Conservation (phyloP, 2,113 vertebrate genomes). For the Verasper variegatus region DNA sequence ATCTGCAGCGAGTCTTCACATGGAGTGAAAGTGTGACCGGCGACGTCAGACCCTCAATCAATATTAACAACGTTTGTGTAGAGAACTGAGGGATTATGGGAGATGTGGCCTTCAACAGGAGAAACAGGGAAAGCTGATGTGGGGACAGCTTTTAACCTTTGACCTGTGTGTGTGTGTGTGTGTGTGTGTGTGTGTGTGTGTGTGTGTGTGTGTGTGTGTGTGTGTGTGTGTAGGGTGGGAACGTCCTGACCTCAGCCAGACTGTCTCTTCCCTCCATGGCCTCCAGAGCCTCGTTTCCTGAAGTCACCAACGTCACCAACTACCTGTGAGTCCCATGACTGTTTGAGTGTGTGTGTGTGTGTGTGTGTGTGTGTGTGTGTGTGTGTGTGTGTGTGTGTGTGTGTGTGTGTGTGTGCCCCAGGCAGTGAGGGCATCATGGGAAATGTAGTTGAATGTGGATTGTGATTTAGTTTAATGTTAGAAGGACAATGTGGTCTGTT, state of each 20-base stretch:
- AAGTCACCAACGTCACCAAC: constrained; percentile 93
- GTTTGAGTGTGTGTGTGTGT: background rate
- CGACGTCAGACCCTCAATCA: too few species aligned
- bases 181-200: constrained; percentile 20
- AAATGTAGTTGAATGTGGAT: too few species aligned
- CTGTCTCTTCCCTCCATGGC: constrained; percentile 94
- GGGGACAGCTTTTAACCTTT: background rate
- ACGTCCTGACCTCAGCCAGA: constrained; percentile 88
- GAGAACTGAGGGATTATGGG: background rate
- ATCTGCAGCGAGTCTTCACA: background rate
- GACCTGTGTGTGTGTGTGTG: constrained; percentile 29
- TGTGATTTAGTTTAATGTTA: too few species aligned
- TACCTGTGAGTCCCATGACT: constrained; percentile 87
- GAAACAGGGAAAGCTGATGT: background rate
- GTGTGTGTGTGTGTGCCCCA: background rate
- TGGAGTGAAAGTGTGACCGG: too few species aligned
- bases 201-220: constrained; percentile 25
- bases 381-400: background rate
- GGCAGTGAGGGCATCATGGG: too few species aligned
- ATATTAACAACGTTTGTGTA: too few species aligned
- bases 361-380: background rate
- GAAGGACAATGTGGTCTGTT: too few species aligned
- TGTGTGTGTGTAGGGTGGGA: constrained; percentile 86
- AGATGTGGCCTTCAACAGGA: background rate
- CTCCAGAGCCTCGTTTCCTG: constrained; percentile 91